Evolutionary conservation across 2,797 vertebrate genomes (phyloP), one percentile per base, ranked within the genome.

Genomic region (Sebastes miniatus): DNA sequence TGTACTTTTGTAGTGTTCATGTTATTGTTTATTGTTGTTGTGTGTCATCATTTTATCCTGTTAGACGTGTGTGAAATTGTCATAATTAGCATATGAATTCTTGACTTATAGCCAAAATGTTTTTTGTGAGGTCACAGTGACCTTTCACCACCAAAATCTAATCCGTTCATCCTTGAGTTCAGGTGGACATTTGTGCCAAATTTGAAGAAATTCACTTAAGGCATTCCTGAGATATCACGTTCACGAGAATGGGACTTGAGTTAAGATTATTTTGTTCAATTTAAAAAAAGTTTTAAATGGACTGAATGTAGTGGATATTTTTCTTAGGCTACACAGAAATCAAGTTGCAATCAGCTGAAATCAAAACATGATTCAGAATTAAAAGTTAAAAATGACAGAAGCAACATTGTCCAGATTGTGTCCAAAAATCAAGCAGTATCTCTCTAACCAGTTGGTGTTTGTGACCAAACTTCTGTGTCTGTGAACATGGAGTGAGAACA

Each of bases 111-210:
- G 36, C 13, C 36, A 39, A 39, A 13, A 39, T 39, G 36, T 39
- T 39, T 39, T 39, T 39, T 39, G 36, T 39, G 36, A 39, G 36
- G 36, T 39, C 36, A 39, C 36, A 39, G 36, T 39, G 36, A 39
- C 36, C 0, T 39, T 39, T 39, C 0, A 39, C 13, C 36, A 39
- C 36, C 36, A 39, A 39, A 39, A 39, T 39, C 0, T 0, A 14
- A 39, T 39, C 36, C 0, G 5, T 39, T 39, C 36, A 39, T 14
- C 36, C 5, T 14, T 0, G 36, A 14, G 36, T 39, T 0, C 13
- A 39, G 13, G 36, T 14, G 36, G 36, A 39, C 36, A 39, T 39
- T 39, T 39, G 13, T 39, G 36, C 36, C 36, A 39, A 14, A 39
- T 1, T 39, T 39, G 0, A 39, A 39, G 5, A 39, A 14, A 39